Base-by-base conservation (phyloP, 2,888 invertebrate genomes). In the Oscheius onirici region DNA sequence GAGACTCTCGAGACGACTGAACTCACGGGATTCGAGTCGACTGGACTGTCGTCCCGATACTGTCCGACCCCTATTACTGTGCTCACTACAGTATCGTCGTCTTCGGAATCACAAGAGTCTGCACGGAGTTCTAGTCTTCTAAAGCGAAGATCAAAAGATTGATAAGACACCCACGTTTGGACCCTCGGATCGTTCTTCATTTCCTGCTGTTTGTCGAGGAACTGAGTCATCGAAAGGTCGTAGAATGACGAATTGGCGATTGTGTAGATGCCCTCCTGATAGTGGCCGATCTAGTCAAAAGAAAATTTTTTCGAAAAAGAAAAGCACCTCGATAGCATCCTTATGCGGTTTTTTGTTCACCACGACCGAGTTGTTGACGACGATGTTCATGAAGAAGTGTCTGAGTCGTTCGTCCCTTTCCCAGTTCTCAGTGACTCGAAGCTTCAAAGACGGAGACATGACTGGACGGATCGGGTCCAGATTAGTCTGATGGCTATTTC, bases 281-380 rank as follows among this genome's bases (percentile, higher is more conserved):
- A 76, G n/a, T 72, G 78, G 13, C 85, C 85, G 13, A 76, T 58
- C 74, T 84, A 72, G 3, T 5, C 24, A 20, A 17, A 52, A 41
- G 41, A 55, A 34, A 13, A 20, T 24, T 43, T 34, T 15, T 13
- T 8, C 13, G 17, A 51, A 51, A 51, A 17, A 11, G 17, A n/a
- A n/a, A n/a, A n/a, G n/a, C 34, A 76, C 76, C 52, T 81, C 78
- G n/a, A 81, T 57, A 3, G 57, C 52, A 72, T 81, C 92, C 77
- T 90, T 90, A 88, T 92, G 92, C 3, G 95, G 95, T 88, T 93
- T 93, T 61, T 92, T 91, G 78, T 95, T 93, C 65, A 96, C 95
- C 63, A 96, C 93, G 11, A 97, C 97, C 0, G 97, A 97, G 90
- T 97, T 97, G 89, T 97, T 97, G 74, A 95, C 91, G 15, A 96